Conservation (phyloP, 2,797 vertebrate genomes). For the Cephalopachus bancanus region DNA sequence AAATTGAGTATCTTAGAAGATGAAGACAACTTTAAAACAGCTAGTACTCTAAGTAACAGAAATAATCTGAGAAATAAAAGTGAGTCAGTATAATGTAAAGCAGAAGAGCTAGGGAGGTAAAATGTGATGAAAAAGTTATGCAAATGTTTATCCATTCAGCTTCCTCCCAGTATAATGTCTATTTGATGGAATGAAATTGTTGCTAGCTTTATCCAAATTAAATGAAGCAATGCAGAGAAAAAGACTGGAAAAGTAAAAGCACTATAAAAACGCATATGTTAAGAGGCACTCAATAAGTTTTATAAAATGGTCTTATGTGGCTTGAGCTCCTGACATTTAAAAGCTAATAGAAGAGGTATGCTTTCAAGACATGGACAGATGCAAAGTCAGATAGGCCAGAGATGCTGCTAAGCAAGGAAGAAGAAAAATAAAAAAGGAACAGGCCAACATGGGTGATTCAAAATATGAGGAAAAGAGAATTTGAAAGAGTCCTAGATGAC, state of each 20-base stretch:
- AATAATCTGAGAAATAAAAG: slow-evolving; percentile 10
- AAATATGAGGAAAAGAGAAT: neutral
- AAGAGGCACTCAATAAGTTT: neutral
- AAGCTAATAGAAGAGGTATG: neutral
- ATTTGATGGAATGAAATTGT: neutral
- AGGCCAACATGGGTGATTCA: neutral
- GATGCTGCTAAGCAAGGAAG: neutral
- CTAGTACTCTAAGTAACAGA: neutral
- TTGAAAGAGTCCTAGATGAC: neutral
- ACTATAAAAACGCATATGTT: neutral
- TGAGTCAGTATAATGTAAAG: neutral
- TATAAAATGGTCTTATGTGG: neutral
- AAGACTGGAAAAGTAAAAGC: slow-evolving; percentile 15
- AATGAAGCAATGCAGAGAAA: neutral
- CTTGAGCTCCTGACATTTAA: neutral
- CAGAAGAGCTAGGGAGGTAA: neutral
- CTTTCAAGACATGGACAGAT: neutral
- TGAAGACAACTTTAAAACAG: slow-evolving; percentile 22
- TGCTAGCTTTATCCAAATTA: slow-evolving; percentile 3
- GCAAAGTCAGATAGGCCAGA: neutral
- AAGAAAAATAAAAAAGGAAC: neutral
- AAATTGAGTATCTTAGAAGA: slow-evolving; percentile 17
- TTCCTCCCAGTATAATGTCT: neutral
- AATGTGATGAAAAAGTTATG: neutral
- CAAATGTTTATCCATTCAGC: neutral